phyloP scores from a whole-genome alignment of 1,140 invertebrate species.

The Harlomillsia oculata region DNA sequence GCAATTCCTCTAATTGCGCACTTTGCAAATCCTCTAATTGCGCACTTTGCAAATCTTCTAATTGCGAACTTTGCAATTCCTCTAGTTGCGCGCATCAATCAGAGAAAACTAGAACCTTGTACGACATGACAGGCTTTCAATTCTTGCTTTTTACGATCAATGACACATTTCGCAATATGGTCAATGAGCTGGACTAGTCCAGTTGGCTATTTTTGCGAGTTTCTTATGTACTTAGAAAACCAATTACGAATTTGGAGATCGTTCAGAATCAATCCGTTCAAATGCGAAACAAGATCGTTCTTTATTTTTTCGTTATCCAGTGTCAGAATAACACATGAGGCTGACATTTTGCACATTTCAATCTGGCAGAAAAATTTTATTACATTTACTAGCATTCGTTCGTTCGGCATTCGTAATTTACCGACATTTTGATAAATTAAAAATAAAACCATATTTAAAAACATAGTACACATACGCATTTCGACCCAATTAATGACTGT shows the following conservation, averaged over 20 bases:
- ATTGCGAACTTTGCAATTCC: too few species aligned
- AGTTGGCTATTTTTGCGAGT: slow-evolving; percentile 79
- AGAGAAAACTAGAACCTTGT: slow-evolving; percentile 64
- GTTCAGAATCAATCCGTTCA: slow-evolving; percentile 72
- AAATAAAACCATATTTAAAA: slow-evolving; percentile 4
- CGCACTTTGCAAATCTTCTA: too few species aligned
- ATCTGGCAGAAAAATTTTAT: slow-evolving; percentile 48
- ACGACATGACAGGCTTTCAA: slow-evolving; percentile 60
- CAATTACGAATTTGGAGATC: slow-evolving; percentile 80
- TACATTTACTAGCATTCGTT: too few species aligned
- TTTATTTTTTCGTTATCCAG: slow-evolving; percentile 39
- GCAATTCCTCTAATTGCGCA: slow-evolving; percentile 81
- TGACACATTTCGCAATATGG: slow-evolving; percentile 61
- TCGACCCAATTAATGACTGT: slow-evolving; percentile 65
- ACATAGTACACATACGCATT: slow-evolving; percentile 52
- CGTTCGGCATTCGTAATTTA: slow-evolving; percentile 16
- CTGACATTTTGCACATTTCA: slow-evolving; percentile 79
- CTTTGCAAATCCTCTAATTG: too few species aligned
- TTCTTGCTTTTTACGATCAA: slow-evolving; percentile 47
- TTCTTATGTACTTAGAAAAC: slow-evolving; percentile 84
- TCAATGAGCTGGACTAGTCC: slow-evolving; percentile 60
- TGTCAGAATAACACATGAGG: slow-evolving; percentile 67
- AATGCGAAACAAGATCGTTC: slow-evolving; percentile 64
- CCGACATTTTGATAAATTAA: slow-evolving; percentile 8
- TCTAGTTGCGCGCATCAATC: slow-evolving; percentile 90